Conservation (phyloP, 1,140 invertebrate species). For the Melitaea cinxia region DNA sequence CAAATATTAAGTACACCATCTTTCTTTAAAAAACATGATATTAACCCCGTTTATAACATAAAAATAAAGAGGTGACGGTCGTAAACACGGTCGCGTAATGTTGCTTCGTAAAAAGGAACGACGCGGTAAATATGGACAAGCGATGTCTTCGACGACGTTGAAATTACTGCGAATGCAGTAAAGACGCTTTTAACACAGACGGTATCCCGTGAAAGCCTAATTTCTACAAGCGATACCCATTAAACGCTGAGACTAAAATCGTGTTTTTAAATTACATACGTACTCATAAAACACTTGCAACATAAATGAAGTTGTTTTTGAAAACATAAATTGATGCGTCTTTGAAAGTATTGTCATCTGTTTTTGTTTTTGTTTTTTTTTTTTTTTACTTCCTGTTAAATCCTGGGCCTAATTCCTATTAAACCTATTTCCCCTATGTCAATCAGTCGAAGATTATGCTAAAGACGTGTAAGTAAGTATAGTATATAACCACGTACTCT, state of each 20-base stretch:
- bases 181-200: constrained; percentile 50
- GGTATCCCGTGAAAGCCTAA: constrained; percentile 46
- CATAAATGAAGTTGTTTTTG: too few relatives aligned
- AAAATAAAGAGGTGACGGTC: constrained; percentile 67
- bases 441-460: constrained; percentile 71
- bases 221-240: constrained; percentile 38
- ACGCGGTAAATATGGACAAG: constrained; percentile 74
- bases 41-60: constrained; percentile 70
- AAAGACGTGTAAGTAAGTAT: constrained; percentile 67
- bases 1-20: constrained; percentile 25
- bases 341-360: too few relatives aligned
- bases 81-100: constrained; percentile 69
- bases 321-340: too few relatives aligned
- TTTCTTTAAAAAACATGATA: constrained; percentile 49
- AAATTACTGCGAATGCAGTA: constrained; percentile 42
- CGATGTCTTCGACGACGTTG: constrained; percentile 56
- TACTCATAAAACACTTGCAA: too few relatives aligned
- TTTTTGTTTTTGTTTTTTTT: background rate
- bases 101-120: constrained; percentile 73
- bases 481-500: constrained; percentile 52
- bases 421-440: constrained; percentile 33
- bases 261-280: too few relatives aligned
- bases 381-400: background rate
- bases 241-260: constrained; percentile 12
- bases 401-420: constrained; percentile 29